phyloP scores from a whole-genome alignment of 2,888 invertebrate species.

The Coremacera marginata region DNA sequence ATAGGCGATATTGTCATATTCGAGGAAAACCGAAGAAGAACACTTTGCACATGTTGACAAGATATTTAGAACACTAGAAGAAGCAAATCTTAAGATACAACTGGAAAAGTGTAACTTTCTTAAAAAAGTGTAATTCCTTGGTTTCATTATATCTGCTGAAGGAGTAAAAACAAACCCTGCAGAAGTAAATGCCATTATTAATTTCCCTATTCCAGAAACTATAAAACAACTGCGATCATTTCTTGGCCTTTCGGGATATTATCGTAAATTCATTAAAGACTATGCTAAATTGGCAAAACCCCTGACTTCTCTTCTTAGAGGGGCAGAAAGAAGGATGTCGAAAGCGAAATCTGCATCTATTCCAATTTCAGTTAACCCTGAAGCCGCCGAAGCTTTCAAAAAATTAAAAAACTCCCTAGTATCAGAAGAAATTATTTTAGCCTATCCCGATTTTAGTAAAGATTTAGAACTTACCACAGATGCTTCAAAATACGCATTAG shows the following conservation, averaged over 20 bases:
- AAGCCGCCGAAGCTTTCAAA: background rate
- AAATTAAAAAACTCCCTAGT: slow-evolving; percentile 16
- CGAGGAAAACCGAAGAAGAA: background rate
- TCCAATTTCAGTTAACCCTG: background rate
- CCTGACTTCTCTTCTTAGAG: too few relatives aligned
- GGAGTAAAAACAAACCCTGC: background rate
- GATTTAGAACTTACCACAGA: background rate
- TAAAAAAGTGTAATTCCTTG: background rate
- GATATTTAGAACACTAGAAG: background rate
- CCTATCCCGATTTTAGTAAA: background rate
- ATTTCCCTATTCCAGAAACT: background rate
- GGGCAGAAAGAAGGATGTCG: too few relatives aligned
- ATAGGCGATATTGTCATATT: background rate
- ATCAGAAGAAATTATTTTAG: background rate
- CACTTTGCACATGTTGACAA: background rate
- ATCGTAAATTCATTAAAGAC: background rate
- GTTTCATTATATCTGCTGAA: background rate
- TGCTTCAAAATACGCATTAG: background rate
- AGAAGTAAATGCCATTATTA: background rate
- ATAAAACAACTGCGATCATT: background rate
- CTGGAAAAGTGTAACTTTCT: background rate
- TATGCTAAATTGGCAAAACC: background rate
- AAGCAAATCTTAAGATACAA: background rate
- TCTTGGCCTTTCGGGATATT: background rate
- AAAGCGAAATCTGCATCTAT: background rate